These are phyloP conservation scores for Eupsittula cactorum DNA, from an alignment of 2,113 vertebrate species.

Conservation along the genomic window DNA sequence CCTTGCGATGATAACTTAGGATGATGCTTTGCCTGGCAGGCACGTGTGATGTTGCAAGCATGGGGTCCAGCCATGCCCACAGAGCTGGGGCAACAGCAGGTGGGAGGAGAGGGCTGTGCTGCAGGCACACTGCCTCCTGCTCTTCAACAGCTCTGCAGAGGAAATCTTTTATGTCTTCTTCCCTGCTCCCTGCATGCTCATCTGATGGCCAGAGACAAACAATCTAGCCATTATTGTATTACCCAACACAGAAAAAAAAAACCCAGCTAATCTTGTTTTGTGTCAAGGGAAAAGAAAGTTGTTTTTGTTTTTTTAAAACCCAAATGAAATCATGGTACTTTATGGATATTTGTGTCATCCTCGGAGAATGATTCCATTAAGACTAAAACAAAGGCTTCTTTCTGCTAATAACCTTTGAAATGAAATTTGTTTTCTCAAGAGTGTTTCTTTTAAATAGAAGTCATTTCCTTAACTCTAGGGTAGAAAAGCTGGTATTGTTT, in stretches of 20 bases:
- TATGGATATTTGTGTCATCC: conserved; percentile 61
- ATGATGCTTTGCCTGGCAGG: background rate
- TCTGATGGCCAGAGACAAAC: conserved; percentile 1
- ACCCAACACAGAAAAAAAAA: background rate
- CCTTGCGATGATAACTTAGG: background rate
- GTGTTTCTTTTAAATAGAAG: conserved; percentile 22
- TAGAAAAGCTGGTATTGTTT: conserved; percentile 32
- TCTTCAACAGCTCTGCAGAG: accelerated
- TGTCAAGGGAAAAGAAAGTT: conserved; percentile 57
- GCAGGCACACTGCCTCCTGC: background rate
- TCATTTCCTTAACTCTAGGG: conserved; percentile 7
- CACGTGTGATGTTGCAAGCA: no score
- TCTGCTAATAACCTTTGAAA: conserved; percentile 61
- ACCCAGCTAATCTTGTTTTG: conserved; percentile 40
- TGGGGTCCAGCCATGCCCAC: accelerated
- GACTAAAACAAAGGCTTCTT: conserved; percentile 63
- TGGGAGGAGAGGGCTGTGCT: background rate
- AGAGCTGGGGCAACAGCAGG: background rate
- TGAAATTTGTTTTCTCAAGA: conserved; percentile 51
- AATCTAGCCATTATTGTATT: conserved; percentile 32
- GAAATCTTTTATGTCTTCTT: background rate
- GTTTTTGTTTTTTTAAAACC: conserved; percentile 43
- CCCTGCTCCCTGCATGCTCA: background rate
- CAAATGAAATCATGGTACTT: conserved; percentile 60
- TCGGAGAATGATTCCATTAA: conserved; percentile 60